Percentiles rank a stretch among this genome's conserved stretches.
These are phyloP conservation scores for Petrocephalus zakoni DNA, from an alignment of 2,113 vertebrate species.

Conservation along the genomic window DNA sequence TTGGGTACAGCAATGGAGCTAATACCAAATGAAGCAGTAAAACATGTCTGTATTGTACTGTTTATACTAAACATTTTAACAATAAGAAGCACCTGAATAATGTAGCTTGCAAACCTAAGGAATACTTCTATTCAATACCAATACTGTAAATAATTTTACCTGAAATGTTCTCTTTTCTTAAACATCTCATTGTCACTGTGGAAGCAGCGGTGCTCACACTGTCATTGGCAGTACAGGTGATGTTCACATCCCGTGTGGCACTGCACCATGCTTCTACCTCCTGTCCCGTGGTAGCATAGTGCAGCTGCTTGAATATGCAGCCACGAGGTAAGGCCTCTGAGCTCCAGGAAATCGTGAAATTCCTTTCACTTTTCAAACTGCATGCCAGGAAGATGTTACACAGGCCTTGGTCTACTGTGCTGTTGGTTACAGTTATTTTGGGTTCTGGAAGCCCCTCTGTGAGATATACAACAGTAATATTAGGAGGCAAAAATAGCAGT, in stretches of 20 bases:
- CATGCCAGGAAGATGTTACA: conserved; percentile 30
- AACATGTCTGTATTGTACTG: too few species aligned
- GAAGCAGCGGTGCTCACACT: rapidly evolving
- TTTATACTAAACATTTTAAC: too few species aligned
- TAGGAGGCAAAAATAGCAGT: background rate
- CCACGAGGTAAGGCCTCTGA: background rate
- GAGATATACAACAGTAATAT: background rate
- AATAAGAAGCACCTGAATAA: background rate
- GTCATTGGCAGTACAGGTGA: conserved; percentile 39
- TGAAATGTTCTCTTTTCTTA: conserved; percentile 18
- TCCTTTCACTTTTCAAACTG: background rate
- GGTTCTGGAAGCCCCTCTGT: conserved; percentile 36
- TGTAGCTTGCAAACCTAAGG: background rate
- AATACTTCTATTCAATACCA: background rate
- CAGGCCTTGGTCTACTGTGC: rapidly evolving
- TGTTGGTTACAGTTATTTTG: rapidly evolving
- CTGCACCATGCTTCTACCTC: conserved; percentile 7
- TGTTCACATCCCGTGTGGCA: rapidly evolving
- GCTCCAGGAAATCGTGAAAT: conserved; percentile 15
- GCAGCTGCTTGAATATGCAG: rapidly evolving
- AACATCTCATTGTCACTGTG: background rate
- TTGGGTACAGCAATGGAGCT: background rate
- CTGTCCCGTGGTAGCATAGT: background rate
- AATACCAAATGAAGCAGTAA: background rate
- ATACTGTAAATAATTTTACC: background rate